Evolutionary conservation across 2,888 invertebrate species (phyloP).

Genomic region (Synanthedon andrenaeformis): DNA sequence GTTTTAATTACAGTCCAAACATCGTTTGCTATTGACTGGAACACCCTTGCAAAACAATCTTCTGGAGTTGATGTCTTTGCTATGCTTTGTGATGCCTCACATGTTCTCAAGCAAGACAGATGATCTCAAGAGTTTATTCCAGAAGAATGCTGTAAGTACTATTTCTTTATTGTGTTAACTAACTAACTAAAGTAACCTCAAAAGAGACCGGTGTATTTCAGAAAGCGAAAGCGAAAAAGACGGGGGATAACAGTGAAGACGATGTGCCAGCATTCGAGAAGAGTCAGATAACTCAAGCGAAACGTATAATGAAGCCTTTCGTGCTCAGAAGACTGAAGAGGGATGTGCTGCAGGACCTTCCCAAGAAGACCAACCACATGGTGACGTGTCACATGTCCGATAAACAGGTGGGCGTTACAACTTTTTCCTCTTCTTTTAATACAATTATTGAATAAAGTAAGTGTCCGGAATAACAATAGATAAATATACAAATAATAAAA

Average conservation of each 20-base stretch:
- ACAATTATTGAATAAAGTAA: no score
- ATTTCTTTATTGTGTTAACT: not conserved
- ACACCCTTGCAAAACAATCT: constrained; percentile 97
- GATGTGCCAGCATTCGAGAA: constrained; percentile 82
- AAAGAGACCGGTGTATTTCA: constrained; percentile 11
- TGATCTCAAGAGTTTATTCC: constrained; percentile 88
- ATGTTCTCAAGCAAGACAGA: constrained; percentile 91
- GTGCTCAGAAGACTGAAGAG: constrained; percentile 88
- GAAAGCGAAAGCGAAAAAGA: constrained; percentile 67
- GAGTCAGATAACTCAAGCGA: constrained; percentile 91
- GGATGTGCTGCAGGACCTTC: constrained; percentile 88
- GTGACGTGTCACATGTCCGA: constrained; percentile 74
- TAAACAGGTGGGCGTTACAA: constrained; percentile 59
- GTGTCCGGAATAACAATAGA: no score
- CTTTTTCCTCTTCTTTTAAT: no score
- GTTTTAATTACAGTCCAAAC: constrained; percentile 74
- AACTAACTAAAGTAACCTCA: no score
- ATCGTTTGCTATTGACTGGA: constrained; percentile 91
- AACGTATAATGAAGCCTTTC: constrained; percentile 96
- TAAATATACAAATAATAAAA: no score
- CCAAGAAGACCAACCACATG: constrained; percentile 81
- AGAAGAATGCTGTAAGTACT: constrained; percentile 75
- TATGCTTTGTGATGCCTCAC: constrained; percentile 96
- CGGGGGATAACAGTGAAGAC: constrained; percentile 59
- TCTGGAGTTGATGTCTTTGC: constrained; percentile 92